These are phyloP conservation scores for Lacerta viridis DNA, from an alignment of 2,797 vertebrate genomes.

Conservation along the genomic window DNA sequence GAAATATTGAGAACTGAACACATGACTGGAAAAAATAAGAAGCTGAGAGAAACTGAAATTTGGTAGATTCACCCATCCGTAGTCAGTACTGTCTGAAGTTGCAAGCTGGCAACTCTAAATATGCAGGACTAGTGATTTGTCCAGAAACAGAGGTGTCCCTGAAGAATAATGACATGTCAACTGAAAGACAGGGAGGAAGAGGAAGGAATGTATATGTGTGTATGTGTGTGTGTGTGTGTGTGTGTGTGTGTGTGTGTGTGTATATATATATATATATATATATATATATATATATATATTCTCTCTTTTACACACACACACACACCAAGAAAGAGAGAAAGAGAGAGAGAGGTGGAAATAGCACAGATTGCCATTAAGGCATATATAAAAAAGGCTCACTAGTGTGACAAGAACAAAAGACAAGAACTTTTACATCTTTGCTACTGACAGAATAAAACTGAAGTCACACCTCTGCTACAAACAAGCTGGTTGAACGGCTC, in stretches of 20 bases:
- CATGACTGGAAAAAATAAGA: too few species aligned
- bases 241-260: too few species aligned
- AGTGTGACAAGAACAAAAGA: not conserved
- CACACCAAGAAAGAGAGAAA: too few species aligned
- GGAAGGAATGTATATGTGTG: too few species aligned
- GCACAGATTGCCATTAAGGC: slow-evolving; percentile 48
- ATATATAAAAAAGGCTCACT: not conserved
- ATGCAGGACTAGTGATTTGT: not conserved
- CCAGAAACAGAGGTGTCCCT: not conserved
- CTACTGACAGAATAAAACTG: not conserved
- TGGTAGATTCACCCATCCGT: not conserved
- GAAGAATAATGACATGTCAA: not conserved
- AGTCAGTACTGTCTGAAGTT: not conserved
- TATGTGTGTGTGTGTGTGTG: too few species aligned
- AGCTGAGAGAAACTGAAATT: too few species aligned
- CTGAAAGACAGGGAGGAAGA: not conserved
- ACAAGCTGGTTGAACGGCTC: not conserved
- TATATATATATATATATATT: too few species aligned
- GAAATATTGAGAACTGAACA: too few species aligned
- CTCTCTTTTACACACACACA: too few species aligned
- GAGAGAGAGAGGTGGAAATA: slow-evolving; percentile 32
- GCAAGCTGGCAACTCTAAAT: not conserved
- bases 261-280: too few species aligned
- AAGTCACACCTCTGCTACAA: not conserved
- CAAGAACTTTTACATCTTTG: not conserved